These are phyloP conservation scores for Caranx melampygus DNA, from an alignment of 2,113 vertebrate species.

Conservation along the genomic window DNA sequence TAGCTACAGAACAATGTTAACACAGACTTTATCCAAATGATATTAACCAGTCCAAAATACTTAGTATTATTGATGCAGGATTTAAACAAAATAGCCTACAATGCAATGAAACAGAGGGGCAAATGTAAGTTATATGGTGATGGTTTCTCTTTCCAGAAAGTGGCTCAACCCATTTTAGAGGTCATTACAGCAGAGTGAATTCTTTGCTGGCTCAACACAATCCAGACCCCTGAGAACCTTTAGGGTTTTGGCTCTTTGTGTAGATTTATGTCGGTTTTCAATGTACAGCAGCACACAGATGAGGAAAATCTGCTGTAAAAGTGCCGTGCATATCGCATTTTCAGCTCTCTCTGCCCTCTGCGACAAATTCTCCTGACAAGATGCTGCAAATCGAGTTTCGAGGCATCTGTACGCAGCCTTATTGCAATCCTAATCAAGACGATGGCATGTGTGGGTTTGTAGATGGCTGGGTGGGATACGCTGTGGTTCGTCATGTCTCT, in stretches of 20 bases:
- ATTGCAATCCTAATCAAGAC: slow-evolving; percentile 3
- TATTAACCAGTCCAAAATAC: neutral
- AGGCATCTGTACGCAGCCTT: slow-evolving; percentile 10
- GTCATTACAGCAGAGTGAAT: slow-evolving; percentile 27
- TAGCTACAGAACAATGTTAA: too few species aligned
- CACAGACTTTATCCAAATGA: too few species aligned
- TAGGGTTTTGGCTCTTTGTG: slow-evolving; percentile 23
- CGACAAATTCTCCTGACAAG: slow-evolving; percentile 1
- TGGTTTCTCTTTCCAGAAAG: slow-evolving; percentile 11
- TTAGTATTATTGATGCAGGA: neutral
- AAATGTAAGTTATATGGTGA: neutral
- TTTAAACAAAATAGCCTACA: neutral
- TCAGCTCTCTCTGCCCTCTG: slow-evolving; percentile 6
- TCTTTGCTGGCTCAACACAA: slow-evolving; percentile 52
- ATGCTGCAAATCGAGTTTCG: slow-evolving; percentile 31
- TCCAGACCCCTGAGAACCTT: slow-evolving; percentile 15
- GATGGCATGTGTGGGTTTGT: slow-evolving; percentile 38
- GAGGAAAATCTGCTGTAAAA: slow-evolving; percentile 14
- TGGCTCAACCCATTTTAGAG: slow-evolving; percentile 30
- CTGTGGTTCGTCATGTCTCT: slow-evolving; percentile 47
- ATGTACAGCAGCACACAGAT: neutral
- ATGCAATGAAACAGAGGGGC: neutral
- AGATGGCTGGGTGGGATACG: slow-evolving; percentile 27
- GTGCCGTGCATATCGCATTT: neutral
- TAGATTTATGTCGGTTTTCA: slow-evolving; percentile 41